Percentiles rank a stretch among this genome's conserved stretches.
These are phyloP conservation scores for Crotalus horridus DNA, from an alignment of 2,113 vertebrate genomes.

Conservation along the genomic window DNA sequence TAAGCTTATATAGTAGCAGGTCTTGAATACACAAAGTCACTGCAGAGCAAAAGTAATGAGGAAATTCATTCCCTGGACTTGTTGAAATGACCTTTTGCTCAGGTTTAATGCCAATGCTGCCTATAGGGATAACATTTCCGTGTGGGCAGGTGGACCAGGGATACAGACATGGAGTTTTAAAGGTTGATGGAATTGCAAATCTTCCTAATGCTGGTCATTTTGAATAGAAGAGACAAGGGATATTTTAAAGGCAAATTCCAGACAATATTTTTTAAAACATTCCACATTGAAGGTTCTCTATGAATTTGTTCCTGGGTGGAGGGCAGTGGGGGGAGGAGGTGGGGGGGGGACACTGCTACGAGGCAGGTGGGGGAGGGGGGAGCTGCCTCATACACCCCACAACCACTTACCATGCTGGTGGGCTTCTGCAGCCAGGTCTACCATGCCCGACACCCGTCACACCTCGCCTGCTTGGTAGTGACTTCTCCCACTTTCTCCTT, in stretches of 20 bases:
- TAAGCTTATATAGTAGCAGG: not conserved
- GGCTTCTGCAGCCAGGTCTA: no score
- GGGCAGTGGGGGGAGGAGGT: no score
- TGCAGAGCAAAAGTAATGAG: not conserved
- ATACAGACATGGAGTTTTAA: not conserved
- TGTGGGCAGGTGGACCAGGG: not conserved
- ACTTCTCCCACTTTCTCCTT: no score
- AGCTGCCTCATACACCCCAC: no score
- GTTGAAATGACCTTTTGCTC: not conserved
- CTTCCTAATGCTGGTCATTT: not conserved
- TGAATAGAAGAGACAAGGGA: not conserved
- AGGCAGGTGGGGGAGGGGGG: no score
- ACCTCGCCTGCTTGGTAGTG: no score
- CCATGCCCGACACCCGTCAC: no score
- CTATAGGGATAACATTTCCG: not conserved
- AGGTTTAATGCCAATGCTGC: not conserved
- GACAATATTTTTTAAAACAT: not conserved
- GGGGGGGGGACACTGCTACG: no score
- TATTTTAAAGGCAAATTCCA: not conserved
- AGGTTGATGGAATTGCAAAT: not conserved
- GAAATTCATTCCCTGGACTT: not conserved
- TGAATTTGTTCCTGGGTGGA: not conserved
- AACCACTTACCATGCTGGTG: no score
- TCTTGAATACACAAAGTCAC: not conserved
- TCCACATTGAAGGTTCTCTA: not conserved